Evolutionary conservation across 2,113 vertebrate species (phyloP).

Genomic region (Seriola rivoliana): DNA sequence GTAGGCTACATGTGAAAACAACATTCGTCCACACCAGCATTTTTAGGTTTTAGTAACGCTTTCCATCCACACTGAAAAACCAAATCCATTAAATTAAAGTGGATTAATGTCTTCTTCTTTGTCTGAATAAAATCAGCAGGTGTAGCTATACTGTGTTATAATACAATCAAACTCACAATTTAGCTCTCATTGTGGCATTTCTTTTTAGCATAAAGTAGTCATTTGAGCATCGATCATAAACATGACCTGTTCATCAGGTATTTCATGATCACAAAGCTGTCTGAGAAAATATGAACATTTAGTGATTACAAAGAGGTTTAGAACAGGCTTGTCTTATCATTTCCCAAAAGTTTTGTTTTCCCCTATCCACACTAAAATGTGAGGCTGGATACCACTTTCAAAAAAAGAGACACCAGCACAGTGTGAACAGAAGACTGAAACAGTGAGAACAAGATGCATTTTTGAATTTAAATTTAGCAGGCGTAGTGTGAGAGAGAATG

Average conservation of each 20-base stretch:
- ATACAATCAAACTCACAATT: not conserved
- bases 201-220: not conserved
- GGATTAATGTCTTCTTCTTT: not conserved
- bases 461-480: slow-evolving; percentile 8
- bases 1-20: not conserved
- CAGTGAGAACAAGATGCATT: not conserved
- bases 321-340: not conserved
- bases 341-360: slow-evolving; percentile 7
- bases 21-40: not conserved
- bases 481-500: not conserved
- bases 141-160: not conserved
- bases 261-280: not conserved
- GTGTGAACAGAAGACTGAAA: not conserved
- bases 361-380: not conserved
- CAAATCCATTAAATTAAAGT: not conserved
- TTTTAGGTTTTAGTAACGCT: not conserved
- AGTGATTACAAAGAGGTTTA: not conserved
- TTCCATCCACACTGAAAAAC: not conserved
- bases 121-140: not conserved
- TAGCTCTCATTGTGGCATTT: not conserved
- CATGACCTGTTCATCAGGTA: not conserved
- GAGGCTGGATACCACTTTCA: not conserved
- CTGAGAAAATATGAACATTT: not conserved
- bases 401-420: not conserved
- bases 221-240: not conserved